Percentiles rank a stretch among this genome's conserved stretches.
Evolutionary conservation across 1,140 invertebrate genomes (phyloP).

Genomic region (Drosophila watanabei): DNA sequence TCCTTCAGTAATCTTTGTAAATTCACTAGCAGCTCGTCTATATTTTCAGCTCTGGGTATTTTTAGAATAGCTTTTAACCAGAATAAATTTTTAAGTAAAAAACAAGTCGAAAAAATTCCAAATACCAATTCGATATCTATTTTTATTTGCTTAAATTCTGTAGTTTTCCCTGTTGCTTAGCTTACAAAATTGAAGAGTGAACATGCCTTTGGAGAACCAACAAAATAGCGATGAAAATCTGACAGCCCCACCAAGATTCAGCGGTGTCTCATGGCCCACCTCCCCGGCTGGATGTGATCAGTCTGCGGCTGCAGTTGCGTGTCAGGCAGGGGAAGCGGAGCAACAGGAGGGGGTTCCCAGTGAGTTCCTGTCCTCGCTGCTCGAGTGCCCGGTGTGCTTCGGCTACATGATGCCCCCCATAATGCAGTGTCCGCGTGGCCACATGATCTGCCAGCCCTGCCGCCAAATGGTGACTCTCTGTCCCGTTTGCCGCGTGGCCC

Average conservation of each 20-base stretch:
- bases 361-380: conserved; percentile 96
- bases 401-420: conserved; percentile 99
- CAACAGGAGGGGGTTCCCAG: conserved; percentile 13
- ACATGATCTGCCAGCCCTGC: conserved; percentile 96
- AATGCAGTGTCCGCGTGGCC: conserved; percentile 94
- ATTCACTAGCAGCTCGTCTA: neutral
- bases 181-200: neutral
- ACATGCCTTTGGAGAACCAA: neutral
- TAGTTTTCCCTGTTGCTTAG: neutral
- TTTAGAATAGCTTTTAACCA: conserved; percentile 46
- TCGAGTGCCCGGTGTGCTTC: conserved; percentile 99
- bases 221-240: neutral
- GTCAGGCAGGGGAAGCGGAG: neutral
- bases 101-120: neutral
- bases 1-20: neutral
- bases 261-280: neutral
- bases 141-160: neutral
- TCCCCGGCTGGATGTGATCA: neutral
- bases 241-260: neutral
- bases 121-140: neutral
- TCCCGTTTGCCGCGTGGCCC: conserved; percentile 97
- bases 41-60: neutral
- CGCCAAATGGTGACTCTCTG: conserved; percentile 97
- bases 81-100: conserved; percentile 53
- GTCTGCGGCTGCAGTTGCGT: no score